Evolutionary conservation across 2,797 vertebrate species (phyloP), one percentile per base, ranked within the genome.

Genomic region (Chiroxiphia lanceolata): DNA sequence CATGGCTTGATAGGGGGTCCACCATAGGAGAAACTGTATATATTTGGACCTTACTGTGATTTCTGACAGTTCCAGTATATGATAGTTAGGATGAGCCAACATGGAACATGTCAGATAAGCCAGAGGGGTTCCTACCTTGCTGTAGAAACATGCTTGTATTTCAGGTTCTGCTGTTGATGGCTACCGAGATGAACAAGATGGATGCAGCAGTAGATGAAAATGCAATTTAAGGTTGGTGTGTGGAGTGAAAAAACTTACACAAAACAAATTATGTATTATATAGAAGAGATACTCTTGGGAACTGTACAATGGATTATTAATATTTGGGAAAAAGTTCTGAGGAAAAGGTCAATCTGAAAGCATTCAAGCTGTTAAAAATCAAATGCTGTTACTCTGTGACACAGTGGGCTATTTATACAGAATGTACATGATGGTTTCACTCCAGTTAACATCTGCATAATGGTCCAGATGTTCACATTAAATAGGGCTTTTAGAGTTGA

Each of bases 81-180:
- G 63, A 94, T 94, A 79, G 72, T 53, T 87, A 48, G 53, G 45
- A 63, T 94, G 93, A 96, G 75, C 84, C 81, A 96, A 85, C 83
- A 89, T 38, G 33, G 87, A 96, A 89, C 20, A n/a, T 80, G 83
- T 90, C 93, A 94, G 93, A 85, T 92, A 90, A 95, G 54, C 93
- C 88, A 94, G 68, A 90, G 77, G 80, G 53, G 85, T 81, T 71
- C 83, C 77, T 29, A 5, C 36, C 51, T 89, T 89, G 72, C 53
- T 83, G 29, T 83, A 88, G 68, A 94, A 94, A 90, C 59, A 77
- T n/a, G 10, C 8, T 87, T 75, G 51, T 78, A 75, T 64, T 95
- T 94, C 86, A 89, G 64, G 68, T 89, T 92, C n/a, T 87, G 56
- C 45, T 83, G 45, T 89, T 94, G 84, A 87, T 60, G 68, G 50